phyloP scores from a whole-genome alignment of 2,888 invertebrate species.

The Chydorus sphaericus region DNA sequence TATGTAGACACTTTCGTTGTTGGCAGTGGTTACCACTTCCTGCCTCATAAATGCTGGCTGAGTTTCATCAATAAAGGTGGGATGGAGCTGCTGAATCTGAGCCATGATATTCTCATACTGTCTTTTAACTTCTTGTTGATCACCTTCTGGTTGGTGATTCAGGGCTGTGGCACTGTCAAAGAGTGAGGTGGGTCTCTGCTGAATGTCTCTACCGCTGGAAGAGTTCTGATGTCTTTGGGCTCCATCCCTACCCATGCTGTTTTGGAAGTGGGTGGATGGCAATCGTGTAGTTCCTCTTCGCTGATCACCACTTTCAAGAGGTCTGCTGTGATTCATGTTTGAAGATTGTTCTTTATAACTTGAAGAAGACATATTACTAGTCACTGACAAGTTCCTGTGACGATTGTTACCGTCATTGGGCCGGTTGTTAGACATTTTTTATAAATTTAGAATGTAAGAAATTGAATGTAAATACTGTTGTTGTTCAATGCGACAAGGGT shows the following conservation, averaged over 20 bases:
- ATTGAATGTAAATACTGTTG: too few species aligned
- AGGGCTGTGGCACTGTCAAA: background rate
- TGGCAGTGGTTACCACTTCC: background rate
- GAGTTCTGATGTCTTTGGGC: background rate
- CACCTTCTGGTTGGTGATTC: background rate
- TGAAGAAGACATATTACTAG: background rate
- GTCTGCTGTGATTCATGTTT: background rate
- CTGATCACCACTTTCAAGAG: background rate
- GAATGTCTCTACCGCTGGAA: background rate
- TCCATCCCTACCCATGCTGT: background rate
- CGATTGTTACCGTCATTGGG: too few species aligned
- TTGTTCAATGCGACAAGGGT: too few species aligned
- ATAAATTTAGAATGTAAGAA: background rate
- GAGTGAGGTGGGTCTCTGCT: background rate
- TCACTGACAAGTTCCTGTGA: constrained; percentile 3
- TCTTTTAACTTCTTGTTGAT: background rate
- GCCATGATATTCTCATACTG: constrained; percentile 3
- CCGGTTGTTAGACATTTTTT: background rate
- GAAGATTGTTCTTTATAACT: constrained; percentile 4
- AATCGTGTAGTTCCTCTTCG: background rate
- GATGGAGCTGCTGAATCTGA: constrained; percentile 1
- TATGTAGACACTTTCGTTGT: background rate
- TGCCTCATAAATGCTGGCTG: background rate
- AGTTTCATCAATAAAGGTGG: background rate
- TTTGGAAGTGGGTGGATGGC: background rate